Evolutionary conservation across 2,888 invertebrate species (phyloP), one percentile per base, ranked within the genome.

Genomic region (Diachrysia chrysitis): DNA sequence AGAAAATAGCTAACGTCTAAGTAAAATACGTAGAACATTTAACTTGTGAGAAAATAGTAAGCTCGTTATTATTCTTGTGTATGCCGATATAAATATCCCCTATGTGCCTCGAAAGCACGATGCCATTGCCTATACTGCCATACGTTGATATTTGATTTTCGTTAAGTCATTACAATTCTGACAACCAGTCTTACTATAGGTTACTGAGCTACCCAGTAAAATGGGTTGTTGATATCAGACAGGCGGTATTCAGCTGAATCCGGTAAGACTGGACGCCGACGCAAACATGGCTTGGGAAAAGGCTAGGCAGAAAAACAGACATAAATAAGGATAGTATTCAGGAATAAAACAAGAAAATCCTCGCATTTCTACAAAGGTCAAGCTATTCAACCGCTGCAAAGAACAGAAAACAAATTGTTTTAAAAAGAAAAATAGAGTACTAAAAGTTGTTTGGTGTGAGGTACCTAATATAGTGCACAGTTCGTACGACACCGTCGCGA

Each of bases 1-100:
- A 42, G 5, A 42, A 42, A 6, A 42, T 42, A n/a, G 42, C 5
- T 16, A 6, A 16, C 16, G n/a, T 42, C 42, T n/a, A 42, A 42
- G n/a, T 42, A n/a, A n/a, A 42, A n/a, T 42, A 42, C n/a, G 16
- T n/a, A 42, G 42, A n/a, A 42, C 42, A n/a, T 42, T 42, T 6
- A 42, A 42, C 42, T n/a, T 16, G 42, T n/a, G 42, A 42, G n/a
- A n/a, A 42, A n/a, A 42, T 42, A 42, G n/a, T 42, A 42, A 42
- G 37, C 42, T 42, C 42, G 32, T 32, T 32, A 32, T 32, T 42
- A n/a, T n/a, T 16, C 0, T n/a, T n/a, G 1, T n/a, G n/a, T 7
- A 6, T n/a, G n/a, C n/a, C n/a, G n/a, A n/a, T n/a, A n/a, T n/a
- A n/a, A n/a, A n/a, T n/a, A n/a, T n/a, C n/a, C n/a, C n/a, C n/a